These are phyloP conservation scores for Etheostoma spectabile DNA, from an alignment of 2,113 vertebrate species.

Conservation along the genomic window DNA sequence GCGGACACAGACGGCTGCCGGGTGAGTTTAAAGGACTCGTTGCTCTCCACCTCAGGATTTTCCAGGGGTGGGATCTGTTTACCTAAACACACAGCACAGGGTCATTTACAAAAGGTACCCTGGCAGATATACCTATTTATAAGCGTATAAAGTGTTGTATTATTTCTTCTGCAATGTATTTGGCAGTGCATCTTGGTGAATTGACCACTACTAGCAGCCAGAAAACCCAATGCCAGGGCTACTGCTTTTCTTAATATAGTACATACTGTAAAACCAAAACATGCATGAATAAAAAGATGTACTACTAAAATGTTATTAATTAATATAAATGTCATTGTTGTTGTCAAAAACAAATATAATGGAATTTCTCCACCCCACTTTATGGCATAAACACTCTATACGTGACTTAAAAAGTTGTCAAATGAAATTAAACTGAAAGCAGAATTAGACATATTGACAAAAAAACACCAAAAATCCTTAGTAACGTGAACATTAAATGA, in stretches of 20 bases:
- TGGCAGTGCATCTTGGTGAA: neutral
- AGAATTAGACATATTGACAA: too few species aligned
- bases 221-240: neutral
- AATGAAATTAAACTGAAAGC: too few species aligned
- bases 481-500: too few species aligned
- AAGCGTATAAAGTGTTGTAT: neutral
- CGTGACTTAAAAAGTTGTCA: neutral
- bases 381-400: neutral
- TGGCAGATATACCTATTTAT: neutral
- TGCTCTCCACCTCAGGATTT: constrained; percentile 89
- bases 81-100: constrained; percentile 82
- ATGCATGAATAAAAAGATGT: neutral
- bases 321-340: neutral
- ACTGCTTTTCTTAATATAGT: neutral
- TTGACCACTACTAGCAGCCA: neutral
- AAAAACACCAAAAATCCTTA: too few species aligned
- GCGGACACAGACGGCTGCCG: constrained; percentile 79
- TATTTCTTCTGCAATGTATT: neutral
- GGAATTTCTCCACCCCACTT: neutral
- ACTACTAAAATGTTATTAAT: neutral
- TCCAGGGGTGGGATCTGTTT: constrained; percentile 94
- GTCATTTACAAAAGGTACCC: constrained; percentile 29
- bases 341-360: neutral
- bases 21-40: constrained; percentile 90
- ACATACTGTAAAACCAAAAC: neutral